Percentiles rank a stretch among this genome's conserved stretches.
phyloP scores from a whole-genome alignment of 2,797 vertebrate species.

The Peromyscus aztecus region DNA sequence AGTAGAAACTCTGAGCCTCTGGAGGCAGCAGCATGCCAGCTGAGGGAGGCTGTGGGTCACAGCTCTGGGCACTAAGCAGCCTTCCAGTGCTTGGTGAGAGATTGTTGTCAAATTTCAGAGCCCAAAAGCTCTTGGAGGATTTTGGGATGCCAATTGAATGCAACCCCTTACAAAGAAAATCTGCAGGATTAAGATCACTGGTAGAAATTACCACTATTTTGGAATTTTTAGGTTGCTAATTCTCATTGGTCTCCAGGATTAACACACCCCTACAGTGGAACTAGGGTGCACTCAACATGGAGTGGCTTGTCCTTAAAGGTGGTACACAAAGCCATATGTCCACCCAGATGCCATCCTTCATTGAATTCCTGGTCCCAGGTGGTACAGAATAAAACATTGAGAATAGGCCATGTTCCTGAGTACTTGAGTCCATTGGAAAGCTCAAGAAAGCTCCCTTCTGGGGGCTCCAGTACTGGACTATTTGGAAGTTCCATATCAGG shows the following conservation, averaged over 20 bases:
- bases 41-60: not conserved
- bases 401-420: not conserved
- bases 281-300: not conserved
- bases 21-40: not conserved
- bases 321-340: not conserved
- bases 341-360: not conserved
- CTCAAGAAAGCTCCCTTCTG: not conserved
- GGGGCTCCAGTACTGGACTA: no score
- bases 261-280: not conserved
- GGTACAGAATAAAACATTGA: not conserved
- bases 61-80: not conserved
- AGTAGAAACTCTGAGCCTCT: not conserved
- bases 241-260: not conserved
- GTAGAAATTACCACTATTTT: not conserved
- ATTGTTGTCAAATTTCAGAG: not conserved
- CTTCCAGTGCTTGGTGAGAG: not conserved
- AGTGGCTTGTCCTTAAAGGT: not conserved
- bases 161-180: not conserved
- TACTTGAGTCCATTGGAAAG: not conserved
- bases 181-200: not conserved
- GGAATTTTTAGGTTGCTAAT: not conserved
- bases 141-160: not conserved
- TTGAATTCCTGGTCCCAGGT: not conserved
- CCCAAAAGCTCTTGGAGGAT: not conserved
- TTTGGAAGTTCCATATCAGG: no score